Conservation (phyloP, 2,113 vertebrate species). For the Atrichornis clamosus region DNA sequence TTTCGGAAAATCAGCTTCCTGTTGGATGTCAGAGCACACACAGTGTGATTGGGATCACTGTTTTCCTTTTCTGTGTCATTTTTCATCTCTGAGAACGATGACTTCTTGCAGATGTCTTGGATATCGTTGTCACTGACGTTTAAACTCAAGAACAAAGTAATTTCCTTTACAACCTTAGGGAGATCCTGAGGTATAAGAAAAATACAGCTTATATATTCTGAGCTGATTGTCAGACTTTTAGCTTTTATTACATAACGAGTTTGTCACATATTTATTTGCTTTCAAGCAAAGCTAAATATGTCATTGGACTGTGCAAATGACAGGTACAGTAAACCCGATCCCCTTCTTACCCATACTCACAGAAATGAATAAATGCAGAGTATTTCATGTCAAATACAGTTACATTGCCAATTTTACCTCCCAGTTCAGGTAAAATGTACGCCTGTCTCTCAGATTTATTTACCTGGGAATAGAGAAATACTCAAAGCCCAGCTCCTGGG, state of each 20-base stretch:
- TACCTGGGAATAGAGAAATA: background rate
- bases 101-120: slow-evolving; percentile 58
- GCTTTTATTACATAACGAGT: background rate
- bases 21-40: slow-evolving; percentile 68
- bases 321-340: background rate
- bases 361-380: background rate
- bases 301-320: background rate
- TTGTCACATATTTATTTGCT: background rate
- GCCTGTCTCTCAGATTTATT: background rate
- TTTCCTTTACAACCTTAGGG: slow-evolving; percentile 59
- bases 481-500: background rate
- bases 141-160: slow-evolving; percentile 60
- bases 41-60: slow-evolving; percentile 8
- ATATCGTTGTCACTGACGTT: slow-evolving; percentile 36
- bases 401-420: background rate
- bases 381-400: background rate
- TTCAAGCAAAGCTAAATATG: background rate
- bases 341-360: background rate
- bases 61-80: slow-evolving; percentile 60
- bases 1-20: slow-evolving; percentile 67
- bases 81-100: slow-evolving; percentile 74
- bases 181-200: slow-evolving; percentile 55
- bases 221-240: background rate
- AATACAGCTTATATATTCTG: background rate
- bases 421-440: background rate